Evolutionary conservation across 2,797 vertebrate genomes (phyloP), one percentile per base, ranked within the genome.

Genomic region (Pangasius djambal): DNA sequence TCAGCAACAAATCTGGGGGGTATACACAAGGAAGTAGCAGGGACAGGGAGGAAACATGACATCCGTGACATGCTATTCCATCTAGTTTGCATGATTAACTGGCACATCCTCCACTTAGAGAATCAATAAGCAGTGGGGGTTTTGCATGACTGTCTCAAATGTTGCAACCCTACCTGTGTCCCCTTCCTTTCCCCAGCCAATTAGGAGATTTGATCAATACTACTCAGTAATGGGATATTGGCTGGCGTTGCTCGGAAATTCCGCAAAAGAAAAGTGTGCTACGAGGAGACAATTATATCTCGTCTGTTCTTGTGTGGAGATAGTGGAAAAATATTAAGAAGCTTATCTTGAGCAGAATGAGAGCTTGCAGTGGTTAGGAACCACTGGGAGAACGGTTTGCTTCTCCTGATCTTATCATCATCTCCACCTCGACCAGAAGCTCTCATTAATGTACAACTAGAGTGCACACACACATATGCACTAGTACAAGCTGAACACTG

Each of bases 1-100:
- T 37, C 37, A 22, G 22, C 69, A 69, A 78, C 88, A 90, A 88
- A 89, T 91, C 78, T 52, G 85, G 74, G 65, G 37, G 83, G 78
- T 79, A 75, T 13, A 18, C 74, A 78, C n/a, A 75, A 81, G n/a
- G 55, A 91, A 78, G 88, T 87, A 93, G 91, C 87, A 88, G 91
- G 89, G 85, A 88, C 88, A 70, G 87, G 8, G 87, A 87, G 93
- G 92, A 95, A 94, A 92, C 72, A 57, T 83, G 16, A 84, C 91
- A 90, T 90, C 88, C 18, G 28, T 89, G 57, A 91, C 93, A 92
- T 88, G 81, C 57, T 22, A 40, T 25, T 59, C 90, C 89, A 90
- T 93, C 95, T 94, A 95, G 94, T 96, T 95, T 94, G 95, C 94
- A 94, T 95, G 95, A 96, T 96, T 96, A 96, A 95, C 93, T 91